Percentiles rank a stretch among this genome's conserved stretches.
Conservation (phyloP, 2,113 vertebrate species). For the Semnornis frantzii region DNA sequence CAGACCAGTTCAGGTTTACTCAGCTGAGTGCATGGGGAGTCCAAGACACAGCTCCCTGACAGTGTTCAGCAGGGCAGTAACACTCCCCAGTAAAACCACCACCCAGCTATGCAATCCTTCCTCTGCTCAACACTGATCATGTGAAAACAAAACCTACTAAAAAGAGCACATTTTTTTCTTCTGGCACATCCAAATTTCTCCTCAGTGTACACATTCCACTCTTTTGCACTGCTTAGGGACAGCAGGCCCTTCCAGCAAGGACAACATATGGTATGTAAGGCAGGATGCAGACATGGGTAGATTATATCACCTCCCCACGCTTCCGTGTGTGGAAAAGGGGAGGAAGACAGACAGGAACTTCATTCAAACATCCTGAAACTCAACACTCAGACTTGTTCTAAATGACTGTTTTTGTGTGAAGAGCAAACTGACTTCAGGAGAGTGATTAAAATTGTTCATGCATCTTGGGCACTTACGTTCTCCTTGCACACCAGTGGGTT, state of each 20-base stretch:
- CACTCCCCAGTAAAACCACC: background rate
- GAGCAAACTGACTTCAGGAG: background rate
- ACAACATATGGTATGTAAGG: background rate
- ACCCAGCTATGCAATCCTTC: background rate
- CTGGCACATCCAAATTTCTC: background rate
- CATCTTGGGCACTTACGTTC: rapidly evolving
- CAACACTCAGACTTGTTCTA: background rate
- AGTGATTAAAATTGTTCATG: background rate
- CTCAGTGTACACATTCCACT: background rate
- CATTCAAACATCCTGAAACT: background rate
- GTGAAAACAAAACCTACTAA: background rate
- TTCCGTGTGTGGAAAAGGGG: background rate
- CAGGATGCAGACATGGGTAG: background rate
- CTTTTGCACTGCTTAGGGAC: background rate
- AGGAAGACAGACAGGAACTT: background rate
- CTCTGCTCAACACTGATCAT: background rate
- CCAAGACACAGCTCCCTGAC: background rate
- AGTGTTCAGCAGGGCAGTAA: background rate
- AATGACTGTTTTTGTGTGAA: rapidly evolving
- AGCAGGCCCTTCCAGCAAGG: rapidly evolving
- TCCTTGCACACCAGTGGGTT: background rate
- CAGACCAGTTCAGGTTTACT: background rate
- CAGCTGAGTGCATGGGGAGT: background rate
- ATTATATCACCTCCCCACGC: background rate
- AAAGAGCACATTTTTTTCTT: background rate